Conservation (phyloP, 2,113 vertebrate genomes). For the Archilochus colubris region DNA sequence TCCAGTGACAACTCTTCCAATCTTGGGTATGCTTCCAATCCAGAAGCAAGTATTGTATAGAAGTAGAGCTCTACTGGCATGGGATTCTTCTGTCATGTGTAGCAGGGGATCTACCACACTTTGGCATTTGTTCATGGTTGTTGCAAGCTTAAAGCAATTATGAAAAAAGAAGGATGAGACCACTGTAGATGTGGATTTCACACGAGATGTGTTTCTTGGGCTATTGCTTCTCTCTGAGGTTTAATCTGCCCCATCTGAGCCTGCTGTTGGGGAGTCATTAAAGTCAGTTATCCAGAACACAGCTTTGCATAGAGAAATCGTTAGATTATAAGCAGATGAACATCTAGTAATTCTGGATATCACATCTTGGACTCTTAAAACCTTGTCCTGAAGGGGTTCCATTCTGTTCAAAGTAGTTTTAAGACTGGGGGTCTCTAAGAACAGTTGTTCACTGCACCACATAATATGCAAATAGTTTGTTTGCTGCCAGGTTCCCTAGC, state of each 20-base stretch:
- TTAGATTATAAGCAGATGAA: constrained; percentile 31
- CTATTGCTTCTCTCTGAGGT: constrained; percentile 93
- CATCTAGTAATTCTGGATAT: constrained; percentile 63
- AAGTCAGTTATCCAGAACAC: constrained; percentile 99
- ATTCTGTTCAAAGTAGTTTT: constrained; percentile 72
- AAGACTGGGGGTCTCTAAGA: constrained; percentile 78
- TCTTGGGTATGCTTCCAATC: background rate
- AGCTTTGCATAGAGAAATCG: constrained; percentile 87
- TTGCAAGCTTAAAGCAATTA: background rate
- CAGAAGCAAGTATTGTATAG: background rate
- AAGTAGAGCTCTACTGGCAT: accelerated
- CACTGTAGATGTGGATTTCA: constrained; percentile 79
- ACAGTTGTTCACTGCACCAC: constrained; percentile 89
- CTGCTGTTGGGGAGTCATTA: constrained; percentile 98
- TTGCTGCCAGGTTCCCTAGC: constrained; percentile 90
- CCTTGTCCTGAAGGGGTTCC: constrained; percentile 67
- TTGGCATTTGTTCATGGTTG: background rate
- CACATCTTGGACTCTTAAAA: constrained; percentile 63
- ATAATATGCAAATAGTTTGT: constrained; percentile 91
- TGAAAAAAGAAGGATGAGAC: background rate
- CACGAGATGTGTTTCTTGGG: constrained; percentile 97
- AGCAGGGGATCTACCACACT: background rate
- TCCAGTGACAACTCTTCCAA: background rate
- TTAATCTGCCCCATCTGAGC: constrained; percentile 96
- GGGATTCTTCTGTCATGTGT: background rate